Evolutionary conservation across 2,888 invertebrate species (phyloP), one percentile per base, ranked within the genome.

Genomic region (Amitus sp.): DNA sequence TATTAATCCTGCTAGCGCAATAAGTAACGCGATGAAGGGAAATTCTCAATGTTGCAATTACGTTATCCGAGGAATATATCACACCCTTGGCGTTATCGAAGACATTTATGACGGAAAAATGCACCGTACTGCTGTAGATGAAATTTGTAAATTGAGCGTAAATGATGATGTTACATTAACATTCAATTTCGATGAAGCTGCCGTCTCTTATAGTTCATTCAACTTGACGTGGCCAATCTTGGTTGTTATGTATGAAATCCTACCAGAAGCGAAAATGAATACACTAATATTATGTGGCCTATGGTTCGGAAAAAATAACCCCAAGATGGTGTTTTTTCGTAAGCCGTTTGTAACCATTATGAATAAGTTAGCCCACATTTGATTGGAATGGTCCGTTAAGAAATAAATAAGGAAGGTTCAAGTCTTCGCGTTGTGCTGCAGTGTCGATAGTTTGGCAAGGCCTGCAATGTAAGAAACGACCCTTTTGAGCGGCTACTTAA

Each of bases 131-230:
- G 51, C 52, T 10, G 52, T 65, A 7, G 17, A 46, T 19, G 9
- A 12, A 28, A 34, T 54, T 23, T 6, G 23, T 13, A 27, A 39
- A 39, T 5, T 27, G 15, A 45, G 46, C 19, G 28, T 13, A n/a
- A 7, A 42, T 19, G 18, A 46, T 6, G 55, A 64, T 47, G 52
- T 34, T 20, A 66, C 55, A 1, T 15, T 63, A 0, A 65, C 40
- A 42, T 66, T 68, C 27, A 66, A 63, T 17, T 50, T 53, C 13
- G 65, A 68, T 50, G 65, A 62, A 15, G 56, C 59, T 9, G 54
- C 55, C 10, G 40, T 54, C 18, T 55, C 58, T 19, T 18, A 60
- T 51, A 62, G 63, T 19, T 62, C 62, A 0, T 48, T 37, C 10
- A 51, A 42, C 42, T 60, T 54, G 2, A 55, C 62, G 9, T 67